Base-by-base conservation (phyloP, 1,140 invertebrate species). In the Calliphora vicina region DNA sequence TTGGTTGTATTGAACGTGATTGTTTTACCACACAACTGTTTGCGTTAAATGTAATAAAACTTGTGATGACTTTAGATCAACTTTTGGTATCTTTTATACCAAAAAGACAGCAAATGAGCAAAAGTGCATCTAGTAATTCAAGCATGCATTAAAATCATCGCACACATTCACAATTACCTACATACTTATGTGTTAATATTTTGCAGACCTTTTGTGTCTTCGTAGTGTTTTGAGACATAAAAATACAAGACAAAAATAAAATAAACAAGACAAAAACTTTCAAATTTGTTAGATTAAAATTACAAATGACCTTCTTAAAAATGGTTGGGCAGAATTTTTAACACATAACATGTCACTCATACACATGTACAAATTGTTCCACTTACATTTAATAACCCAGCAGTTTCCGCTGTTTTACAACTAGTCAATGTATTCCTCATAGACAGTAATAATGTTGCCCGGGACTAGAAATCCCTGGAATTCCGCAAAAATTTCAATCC, bases 251-350 rank as follows among this genome's bases (percentile, higher is more conserved):
- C n/a, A n/a, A n/a, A n/a, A n/a, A n/a, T n/a, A 26, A 27, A 73
- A 25, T 35, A 74, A 74, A 74, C 23, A 78, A 78, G n/a, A n/a
- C n/a, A 27, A 4, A 76, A 84, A 86, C 87, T 88, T 88, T 88
- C 87, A 88, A 88, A 88, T 88, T 88, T 88, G 86, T 87, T 85
- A 85, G 87, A 87, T 88, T 88, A 87, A 83, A 84, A 85, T 88
- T 88, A 88, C 87, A 88, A 87, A 87, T 87, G 86, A 88, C 87
- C 87, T 88, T 88, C 87, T 88, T 83, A 26, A 72, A 23, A n/a
- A 67, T 67, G 27, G 20, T 26, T 27, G 27, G 8, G 20, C 72
- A 26, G 13, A 57, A n/a, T 57, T 57, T 57, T 57, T 6, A 57
- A 57, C 5, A 57, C 50, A n/a, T 17, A 57, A 57, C 15, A 17